A percentile compares a stretch with the other conserved stretches of the same genome.
Evolutionary conservation across 2,888 invertebrate genomes (phyloP).

Genomic region (Perizoma flavofasciatum): DNA sequence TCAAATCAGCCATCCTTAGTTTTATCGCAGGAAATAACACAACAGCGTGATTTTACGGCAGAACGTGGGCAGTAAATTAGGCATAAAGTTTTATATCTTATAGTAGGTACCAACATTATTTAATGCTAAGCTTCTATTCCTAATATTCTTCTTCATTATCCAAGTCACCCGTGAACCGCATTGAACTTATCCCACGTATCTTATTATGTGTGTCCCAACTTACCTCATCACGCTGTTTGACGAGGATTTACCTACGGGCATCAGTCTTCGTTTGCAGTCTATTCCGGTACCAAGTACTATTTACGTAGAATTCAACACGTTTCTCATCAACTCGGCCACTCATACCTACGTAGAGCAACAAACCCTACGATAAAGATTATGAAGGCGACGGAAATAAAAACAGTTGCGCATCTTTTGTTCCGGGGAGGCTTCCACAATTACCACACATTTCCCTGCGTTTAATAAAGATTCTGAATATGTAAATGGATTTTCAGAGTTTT

Average conservation of each 20-base stretch:
- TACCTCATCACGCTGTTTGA: neutral
- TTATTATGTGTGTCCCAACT: neutral
- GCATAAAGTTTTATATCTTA: too few species aligned
- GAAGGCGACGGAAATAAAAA: neutral
- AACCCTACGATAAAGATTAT: neutral
- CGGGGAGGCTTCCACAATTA: neutral
- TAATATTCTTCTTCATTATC: too few species aligned
- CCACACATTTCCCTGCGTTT: too few species aligned
- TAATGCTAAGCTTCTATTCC: too few species aligned
- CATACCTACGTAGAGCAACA: neutral
- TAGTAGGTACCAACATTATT: too few species aligned
- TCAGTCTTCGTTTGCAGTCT: neutral
- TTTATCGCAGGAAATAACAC: too few species aligned
- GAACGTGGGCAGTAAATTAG: too few species aligned
- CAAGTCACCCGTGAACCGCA: too few species aligned
- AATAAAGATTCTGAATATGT: neutral
- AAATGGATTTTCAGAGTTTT: conserved; percentile 6
- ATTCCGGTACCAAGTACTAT: neutral
- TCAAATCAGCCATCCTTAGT: too few species aligned
- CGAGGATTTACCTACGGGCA: neutral
- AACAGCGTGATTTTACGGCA: too few species aligned
- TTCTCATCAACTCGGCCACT: neutral
- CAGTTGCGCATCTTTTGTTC: neutral
- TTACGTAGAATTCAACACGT: neutral
- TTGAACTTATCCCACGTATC: neutral